Base-by-base conservation (phyloP, 2,113 vertebrate genomes). In the Myrmophylax atrothorax region DNA sequence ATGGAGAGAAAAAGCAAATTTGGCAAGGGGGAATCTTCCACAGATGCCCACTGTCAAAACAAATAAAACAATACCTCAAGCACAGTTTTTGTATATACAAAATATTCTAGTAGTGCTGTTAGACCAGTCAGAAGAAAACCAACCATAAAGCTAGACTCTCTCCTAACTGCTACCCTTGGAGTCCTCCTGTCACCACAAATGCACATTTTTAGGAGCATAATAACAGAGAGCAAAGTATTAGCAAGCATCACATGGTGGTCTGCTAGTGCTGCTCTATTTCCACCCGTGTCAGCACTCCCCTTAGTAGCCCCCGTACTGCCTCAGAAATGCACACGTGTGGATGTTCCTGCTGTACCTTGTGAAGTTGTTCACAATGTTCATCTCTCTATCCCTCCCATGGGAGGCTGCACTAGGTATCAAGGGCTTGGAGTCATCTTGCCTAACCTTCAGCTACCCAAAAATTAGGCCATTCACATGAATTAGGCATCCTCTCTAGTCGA, bases 181-280 rank as follows among this genome's bases (percentile, higher is more conserved):
- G 89, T 70, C 58, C 66, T 95, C 93, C 77, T 97, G 86, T 69
- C 25, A 9, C 90, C 92, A 96, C 68, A 93, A 67, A 81, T 35
- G 75, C 37, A 19, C 89, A 91, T 94, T 93, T 97, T 92, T 28
- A 1, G 88, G 93, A 96, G 26, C 42, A 26, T 83, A 96, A 91
- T 96, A 93, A 95, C 40, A 94, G 91, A 56, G 91, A 95, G 89
- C 59, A 78, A 92, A 90, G 46, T 89, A 94, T 94, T 92, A 93
- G 89, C 63, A 66, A 92, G 42, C 31, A 7, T 55, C 76, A 92
- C 52, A 44, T 59, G 75, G 78, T 64, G 42, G 74, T 64, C 80
- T 94, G 47, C 74, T 87, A 68, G 31, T 49, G 67, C 38, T 58
- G 37, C 64, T 87, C 55, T 55, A 68, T 59, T 95, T 92, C 52